Evolutionary conservation across 2,888 invertebrate genomes (phyloP).

Genomic region (Escarpia spicata): DNA sequence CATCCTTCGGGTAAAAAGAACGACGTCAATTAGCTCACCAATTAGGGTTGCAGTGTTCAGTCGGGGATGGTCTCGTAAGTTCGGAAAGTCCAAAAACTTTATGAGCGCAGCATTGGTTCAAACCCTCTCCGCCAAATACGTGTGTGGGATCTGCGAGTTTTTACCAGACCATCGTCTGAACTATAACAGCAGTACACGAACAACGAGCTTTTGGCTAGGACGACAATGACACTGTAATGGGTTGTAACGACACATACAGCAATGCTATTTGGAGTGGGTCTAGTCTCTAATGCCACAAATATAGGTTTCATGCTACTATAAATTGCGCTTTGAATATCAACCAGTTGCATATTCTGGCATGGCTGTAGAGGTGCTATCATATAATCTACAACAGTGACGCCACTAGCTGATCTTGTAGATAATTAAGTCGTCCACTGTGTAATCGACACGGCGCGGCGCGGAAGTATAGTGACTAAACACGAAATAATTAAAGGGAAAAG

Average conservation of each 20-base stretch:
- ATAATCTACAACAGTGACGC: background rate
- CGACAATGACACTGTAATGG: too few relatives aligned
- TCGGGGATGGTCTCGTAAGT: too few relatives aligned
- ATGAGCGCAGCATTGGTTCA: too few relatives aligned
- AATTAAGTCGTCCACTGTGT: background rate
- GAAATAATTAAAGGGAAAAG: background rate
- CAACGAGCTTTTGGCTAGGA: too few relatives aligned
- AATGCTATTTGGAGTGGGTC: too few relatives aligned
- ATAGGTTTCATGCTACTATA: background rate
- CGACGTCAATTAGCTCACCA: background rate
- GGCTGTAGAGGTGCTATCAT: background rate
- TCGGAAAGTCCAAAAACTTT: too few relatives aligned
- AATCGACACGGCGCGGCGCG: background rate
- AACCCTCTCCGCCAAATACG: too few relatives aligned
- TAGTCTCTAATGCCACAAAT: background rate
- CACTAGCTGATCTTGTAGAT: background rate
- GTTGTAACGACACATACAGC: too few relatives aligned
- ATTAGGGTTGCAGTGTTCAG: background rate
- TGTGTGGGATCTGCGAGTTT: too few relatives aligned
- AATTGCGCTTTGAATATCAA: background rate
- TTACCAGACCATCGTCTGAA: too few relatives aligned
- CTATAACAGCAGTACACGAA: too few relatives aligned
- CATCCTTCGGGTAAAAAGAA: background rate
- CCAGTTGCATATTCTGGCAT: background rate
- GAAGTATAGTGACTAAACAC: background rate